Evolutionary conservation across 2,113 vertebrate species (phyloP).

Genomic region (Scortum barcoo): DNA sequence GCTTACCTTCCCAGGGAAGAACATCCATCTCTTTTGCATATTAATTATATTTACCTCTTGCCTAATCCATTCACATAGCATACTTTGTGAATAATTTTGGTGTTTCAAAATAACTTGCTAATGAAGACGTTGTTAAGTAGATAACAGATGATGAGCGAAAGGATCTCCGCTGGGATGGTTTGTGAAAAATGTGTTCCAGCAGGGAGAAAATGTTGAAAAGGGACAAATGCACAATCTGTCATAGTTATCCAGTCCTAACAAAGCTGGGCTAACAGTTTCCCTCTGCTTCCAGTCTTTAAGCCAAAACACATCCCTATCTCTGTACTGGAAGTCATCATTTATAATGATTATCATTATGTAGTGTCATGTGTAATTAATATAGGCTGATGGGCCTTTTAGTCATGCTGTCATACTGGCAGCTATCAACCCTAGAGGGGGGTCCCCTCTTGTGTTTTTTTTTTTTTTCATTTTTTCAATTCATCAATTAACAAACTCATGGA

Average conservation of each 20-base stretch:
- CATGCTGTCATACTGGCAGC: constrained; percentile 9
- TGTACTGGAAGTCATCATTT: background rate
- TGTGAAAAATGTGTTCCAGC: background rate
- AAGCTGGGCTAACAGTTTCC: background rate
- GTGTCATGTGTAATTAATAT: constrained; percentile 8
- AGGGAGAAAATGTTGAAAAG: background rate
- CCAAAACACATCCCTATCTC: background rate
- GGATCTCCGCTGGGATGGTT: too few species aligned
- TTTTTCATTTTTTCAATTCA: background rate
- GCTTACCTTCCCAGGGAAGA: too few species aligned
- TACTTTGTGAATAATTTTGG: too few species aligned
- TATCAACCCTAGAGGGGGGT: background rate
- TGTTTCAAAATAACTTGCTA: too few species aligned
- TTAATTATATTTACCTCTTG: too few species aligned
- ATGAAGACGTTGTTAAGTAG: too few species aligned
- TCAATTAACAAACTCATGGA: background rate
- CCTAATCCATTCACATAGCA: too few species aligned
- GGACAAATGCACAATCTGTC: background rate
- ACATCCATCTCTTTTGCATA: too few species aligned
- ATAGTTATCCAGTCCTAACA: too few species aligned
- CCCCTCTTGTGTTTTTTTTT: background rate
- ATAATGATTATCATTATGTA: constrained; percentile 14
- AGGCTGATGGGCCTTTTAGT: constrained; percentile 17
- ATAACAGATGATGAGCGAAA: too few species aligned
- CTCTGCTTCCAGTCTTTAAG: constrained; percentile 5